Conservation (phyloP, 1,140 invertebrate genomes). For the Tenebrio molitor region DNA sequence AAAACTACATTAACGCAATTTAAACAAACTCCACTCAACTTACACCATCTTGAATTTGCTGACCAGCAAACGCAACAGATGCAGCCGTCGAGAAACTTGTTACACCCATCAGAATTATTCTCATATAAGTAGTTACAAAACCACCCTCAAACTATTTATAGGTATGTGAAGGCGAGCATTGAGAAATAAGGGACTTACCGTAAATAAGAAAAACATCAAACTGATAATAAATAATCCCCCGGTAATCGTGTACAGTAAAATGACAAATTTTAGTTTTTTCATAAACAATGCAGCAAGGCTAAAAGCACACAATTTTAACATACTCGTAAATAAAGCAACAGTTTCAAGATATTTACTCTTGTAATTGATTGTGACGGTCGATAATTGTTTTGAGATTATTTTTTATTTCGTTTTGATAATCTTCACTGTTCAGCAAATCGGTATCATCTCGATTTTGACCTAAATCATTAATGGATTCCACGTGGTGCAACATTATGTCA, state of each 20-base stretch:
- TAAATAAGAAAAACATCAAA: background rate
- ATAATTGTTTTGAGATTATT: background rate
- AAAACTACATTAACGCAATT: background rate
- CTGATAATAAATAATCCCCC: background rate
- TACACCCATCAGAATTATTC: background rate
- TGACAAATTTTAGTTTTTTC: background rate
- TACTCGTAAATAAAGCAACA: no score
- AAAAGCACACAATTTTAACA: background rate
- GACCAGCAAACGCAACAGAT: background rate
- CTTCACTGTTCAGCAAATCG: background rate
- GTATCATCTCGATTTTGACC: background rate
- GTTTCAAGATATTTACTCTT: background rate
- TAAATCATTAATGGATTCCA: background rate
- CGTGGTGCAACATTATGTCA: background rate
- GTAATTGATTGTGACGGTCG: background rate
- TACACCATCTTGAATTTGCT: background rate
- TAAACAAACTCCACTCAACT: background rate
- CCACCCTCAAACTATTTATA: constrained; percentile 2
- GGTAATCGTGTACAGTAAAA: background rate
- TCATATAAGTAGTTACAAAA: background rate
- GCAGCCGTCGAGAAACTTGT: background rate
- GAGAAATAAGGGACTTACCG: background rate
- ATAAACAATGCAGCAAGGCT: background rate
- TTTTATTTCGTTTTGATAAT: background rate
- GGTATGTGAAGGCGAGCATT: background rate